Evolutionary conservation across 2,797 vertebrate genomes (phyloP).

Genomic region (Emydoidea blandingii): DNA sequence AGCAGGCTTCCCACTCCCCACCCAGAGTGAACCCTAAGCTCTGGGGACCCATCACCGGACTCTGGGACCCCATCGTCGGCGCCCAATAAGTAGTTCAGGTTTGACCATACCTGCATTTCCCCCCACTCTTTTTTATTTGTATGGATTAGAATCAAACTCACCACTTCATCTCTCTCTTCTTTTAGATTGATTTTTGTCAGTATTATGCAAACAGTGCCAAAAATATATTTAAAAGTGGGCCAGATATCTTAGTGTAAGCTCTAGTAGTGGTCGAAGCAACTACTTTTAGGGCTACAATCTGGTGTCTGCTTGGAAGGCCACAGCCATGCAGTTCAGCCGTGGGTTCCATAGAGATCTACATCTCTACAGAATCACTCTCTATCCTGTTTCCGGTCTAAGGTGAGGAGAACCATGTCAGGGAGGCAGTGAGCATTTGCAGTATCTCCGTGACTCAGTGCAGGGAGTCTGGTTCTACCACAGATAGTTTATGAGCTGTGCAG

Average conservation of each 20-base stretch:
- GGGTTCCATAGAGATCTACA: neutral
- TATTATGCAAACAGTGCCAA: constrained; percentile 16
- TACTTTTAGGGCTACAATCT: neutral
- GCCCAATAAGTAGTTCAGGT: neutral
- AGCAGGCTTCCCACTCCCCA: neutral
- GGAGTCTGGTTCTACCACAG: accelerated
- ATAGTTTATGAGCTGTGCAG: accelerated
- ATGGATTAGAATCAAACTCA: neutral
- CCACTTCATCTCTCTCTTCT: neutral
- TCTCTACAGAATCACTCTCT: neutral
- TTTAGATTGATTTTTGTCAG: neutral
- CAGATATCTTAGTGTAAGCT: constrained; percentile 6
- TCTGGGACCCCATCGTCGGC: accelerated
- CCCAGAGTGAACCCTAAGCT: neutral
- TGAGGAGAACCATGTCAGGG: accelerated
- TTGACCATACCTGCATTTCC: neutral
- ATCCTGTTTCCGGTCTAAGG: accelerated
- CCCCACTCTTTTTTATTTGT: neutral
- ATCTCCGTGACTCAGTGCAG: neutral
- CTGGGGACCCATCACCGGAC: neutral
- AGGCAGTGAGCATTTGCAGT: accelerated
- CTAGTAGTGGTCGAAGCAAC: neutral
- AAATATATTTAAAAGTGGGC: neutral
- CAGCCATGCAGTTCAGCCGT: neutral
- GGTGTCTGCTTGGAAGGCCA: neutral